These are phyloP conservation scores for Dynastes tityus DNA, from an alignment of 2,888 invertebrate genomes.

Conservation along the genomic window DNA sequence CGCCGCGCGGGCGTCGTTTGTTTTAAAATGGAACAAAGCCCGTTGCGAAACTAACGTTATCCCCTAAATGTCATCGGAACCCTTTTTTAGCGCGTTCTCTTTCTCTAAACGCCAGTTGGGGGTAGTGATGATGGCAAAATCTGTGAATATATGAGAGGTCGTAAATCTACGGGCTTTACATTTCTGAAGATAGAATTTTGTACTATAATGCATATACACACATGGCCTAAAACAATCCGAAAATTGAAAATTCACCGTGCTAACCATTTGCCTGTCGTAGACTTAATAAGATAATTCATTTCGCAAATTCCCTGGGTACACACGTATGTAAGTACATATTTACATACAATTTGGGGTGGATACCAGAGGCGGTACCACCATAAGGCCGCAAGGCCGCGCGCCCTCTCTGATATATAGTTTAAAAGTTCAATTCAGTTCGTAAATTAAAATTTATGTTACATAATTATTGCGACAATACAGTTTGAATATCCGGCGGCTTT, in stretches of 20 bases:
- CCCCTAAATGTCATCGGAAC: constrained; percentile 50
- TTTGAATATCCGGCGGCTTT: too few relatives aligned
- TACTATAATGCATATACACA: constrained; percentile 25
- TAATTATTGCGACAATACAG: too few relatives aligned
- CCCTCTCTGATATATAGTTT: too few relatives aligned
- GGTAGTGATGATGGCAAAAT: constrained; percentile 35
- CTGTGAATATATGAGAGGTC: constrained; percentile 42
- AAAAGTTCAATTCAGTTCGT: too few relatives aligned
- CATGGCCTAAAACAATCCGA: constrained; percentile 22
- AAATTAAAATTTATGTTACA: too few relatives aligned
- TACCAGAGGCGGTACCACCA: too few relatives aligned
- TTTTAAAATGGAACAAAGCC: constrained; percentile 54
- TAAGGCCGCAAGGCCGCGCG: too few relatives aligned
- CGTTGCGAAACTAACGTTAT: constrained; percentile 49
- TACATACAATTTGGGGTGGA: background rate
- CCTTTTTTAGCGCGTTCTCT: constrained; percentile 48
- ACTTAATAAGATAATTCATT: constrained; percentile 22
- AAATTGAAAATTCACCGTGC: background rate
- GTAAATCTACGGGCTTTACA: constrained; percentile 41
- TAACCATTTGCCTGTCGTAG: background rate
- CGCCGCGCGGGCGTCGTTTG: constrained; percentile 56
- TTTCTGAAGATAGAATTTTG: constrained; percentile 42
- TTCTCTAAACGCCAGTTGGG: constrained; percentile 23
- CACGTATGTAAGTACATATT: background rate
- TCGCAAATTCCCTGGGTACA: background rate